A percentile compares a stretch with the other conserved stretches of the same genome.
phyloP scores from a whole-genome alignment of 2,797 vertebrate genomes.

The Rhinoraja longicauda region DNA sequence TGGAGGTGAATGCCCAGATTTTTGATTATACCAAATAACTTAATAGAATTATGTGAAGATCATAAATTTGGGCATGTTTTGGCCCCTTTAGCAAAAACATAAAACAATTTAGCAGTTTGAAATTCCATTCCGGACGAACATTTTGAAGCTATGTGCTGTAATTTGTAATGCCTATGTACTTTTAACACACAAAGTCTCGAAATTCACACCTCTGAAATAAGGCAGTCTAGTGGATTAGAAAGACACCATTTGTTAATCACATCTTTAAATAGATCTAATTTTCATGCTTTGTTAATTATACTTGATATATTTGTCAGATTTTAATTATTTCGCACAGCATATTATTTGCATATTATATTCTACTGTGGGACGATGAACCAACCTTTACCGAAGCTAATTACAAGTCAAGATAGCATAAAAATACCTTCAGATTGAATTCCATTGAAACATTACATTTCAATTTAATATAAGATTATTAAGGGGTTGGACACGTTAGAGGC shows the following conservation, averaged over 20 bases:
- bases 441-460: background rate
- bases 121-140: background rate
- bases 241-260: background rate
- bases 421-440: slow-evolving; percentile 11
- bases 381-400: background rate
- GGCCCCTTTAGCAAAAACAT: background rate
- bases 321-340: background rate
- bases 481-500: too few relatives aligned
- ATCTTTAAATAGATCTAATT: background rate
- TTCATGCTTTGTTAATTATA: slow-evolving; percentile 12
- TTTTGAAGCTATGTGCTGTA: background rate
- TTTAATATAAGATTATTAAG: too few relatives aligned
- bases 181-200: background rate
- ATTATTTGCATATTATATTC: background rate
- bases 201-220: background rate
- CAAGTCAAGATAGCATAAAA: background rate
- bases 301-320: slow-evolving; percentile 8
- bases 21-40: slow-evolving; percentile 12
- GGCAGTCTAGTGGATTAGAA: background rate
- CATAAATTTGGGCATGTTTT: background rate
- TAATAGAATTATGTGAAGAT: background rate
- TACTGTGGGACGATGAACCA: background rate
- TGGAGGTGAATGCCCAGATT: background rate
- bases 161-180: background rate
- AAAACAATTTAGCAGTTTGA: background rate